phyloP scores from a whole-genome alignment of 2,888 invertebrate species.

The Orthosia gracilis region DNA sequence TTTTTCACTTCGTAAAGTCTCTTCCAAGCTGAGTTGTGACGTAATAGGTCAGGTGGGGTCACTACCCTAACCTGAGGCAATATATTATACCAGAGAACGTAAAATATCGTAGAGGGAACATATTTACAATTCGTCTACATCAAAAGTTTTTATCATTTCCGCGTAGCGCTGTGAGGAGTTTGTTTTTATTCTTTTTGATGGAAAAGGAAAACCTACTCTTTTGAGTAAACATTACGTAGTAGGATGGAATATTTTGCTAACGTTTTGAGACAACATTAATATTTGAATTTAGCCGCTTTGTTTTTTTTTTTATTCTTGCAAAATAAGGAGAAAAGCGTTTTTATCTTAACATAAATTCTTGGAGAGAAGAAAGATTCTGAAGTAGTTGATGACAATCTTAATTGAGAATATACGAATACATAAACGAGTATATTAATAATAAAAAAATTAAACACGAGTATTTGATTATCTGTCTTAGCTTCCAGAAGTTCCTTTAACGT shows the following conservation, averaged over 20 bases:
- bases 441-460: too few relatives aligned
- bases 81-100: conserved; percentile 16
- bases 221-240: background rate
- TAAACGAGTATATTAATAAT: background rate
- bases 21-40: background rate
- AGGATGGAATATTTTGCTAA: conserved; percentile 19
- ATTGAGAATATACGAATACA: too few relatives aligned
- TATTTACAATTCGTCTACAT: conserved; percentile 61
- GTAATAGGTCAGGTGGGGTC: conserved; percentile 15
- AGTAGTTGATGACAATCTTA: background rate
- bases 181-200: conserved; percentile 25
- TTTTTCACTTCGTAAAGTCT: background rate
- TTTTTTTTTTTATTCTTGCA: background rate
- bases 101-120: conserved; percentile 40
- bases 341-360: too few relatives aligned
- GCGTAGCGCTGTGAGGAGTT: conserved; percentile 5
- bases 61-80: conserved; percentile 5
- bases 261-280: conserved; percentile 11
- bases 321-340: background rate
- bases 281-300: background rate
- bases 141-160: conserved; percentile 53
- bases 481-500: too few relatives aligned
- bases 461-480: too few relatives aligned
- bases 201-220: conserved; percentile 12
- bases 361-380: too few relatives aligned